These are phyloP conservation scores for Liposcelis brunnea DNA, from an alignment of 2,888 invertebrate species.

Conservation along the genomic window DNA sequence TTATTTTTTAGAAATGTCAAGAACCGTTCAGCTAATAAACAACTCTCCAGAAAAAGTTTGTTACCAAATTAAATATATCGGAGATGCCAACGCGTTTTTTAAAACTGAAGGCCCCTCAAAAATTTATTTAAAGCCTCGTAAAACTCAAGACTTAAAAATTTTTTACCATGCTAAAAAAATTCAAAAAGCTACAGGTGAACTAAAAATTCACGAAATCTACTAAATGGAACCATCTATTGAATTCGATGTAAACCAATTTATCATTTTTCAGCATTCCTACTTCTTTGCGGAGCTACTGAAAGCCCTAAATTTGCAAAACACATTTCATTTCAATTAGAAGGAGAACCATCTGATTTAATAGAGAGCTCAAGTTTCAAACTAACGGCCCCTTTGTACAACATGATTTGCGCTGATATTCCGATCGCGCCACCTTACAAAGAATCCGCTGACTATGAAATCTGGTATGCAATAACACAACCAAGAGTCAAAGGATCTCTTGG, in stretches of 20 bases:
- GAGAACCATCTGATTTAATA: conserved; percentile 18
- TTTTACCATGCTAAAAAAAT: conserved; percentile 21
- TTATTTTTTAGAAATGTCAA: conserved; percentile 12
- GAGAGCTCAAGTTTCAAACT: conserved; percentile 19
- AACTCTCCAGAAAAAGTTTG: conserved; percentile 15
- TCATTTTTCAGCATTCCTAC: conserved; percentile 20
- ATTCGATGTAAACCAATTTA: conserved; percentile 19
- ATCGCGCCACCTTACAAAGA: conserved; percentile 19
- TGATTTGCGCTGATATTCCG: conserved; percentile 17
- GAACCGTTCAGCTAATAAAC: conserved; percentile 19
- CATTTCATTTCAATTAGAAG: conserved; percentile 21
- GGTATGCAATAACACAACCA: conserved; percentile 20
- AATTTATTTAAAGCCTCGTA: conserved; percentile 16
- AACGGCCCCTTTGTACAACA: conserved; percentile 19
- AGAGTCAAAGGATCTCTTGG: conserved; percentile 17
- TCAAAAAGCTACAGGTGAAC: conserved; percentile 18
- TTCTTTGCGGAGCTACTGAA: conserved; percentile 16
- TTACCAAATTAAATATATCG: conserved; percentile 20
- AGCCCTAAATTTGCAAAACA: conserved; percentile 20
- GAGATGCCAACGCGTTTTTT: conserved; percentile 19
- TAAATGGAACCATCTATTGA: too few species aligned
- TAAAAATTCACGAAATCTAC: not conserved
- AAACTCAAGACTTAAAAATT: conserved; percentile 17
- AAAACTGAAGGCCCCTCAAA: conserved; percentile 14
- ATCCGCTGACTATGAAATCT: conserved; percentile 20